Evolutionary conservation across 2,113 vertebrate genomes (phyloP).

Genomic region (Prunella himalayana): DNA sequence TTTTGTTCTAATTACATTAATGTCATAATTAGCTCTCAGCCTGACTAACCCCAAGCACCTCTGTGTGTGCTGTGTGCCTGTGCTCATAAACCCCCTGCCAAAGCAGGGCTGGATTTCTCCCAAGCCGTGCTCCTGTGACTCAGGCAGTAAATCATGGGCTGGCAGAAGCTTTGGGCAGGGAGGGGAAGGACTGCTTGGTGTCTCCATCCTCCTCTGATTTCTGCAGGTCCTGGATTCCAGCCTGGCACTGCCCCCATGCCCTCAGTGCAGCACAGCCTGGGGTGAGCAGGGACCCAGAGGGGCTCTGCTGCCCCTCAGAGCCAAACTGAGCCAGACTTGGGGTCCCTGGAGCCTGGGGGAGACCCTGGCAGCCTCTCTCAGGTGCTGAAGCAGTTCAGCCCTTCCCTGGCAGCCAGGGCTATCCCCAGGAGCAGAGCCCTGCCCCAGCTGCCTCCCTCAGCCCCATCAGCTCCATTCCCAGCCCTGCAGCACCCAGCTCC

Average conservation of each 20-base stretch:
- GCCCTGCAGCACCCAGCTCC: background rate
- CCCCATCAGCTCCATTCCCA: background rate
- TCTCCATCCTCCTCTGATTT: background rate
- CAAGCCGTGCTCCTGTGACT: background rate
- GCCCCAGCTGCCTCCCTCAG: background rate
- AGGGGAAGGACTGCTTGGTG: accelerated
- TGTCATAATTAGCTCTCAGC: background rate
- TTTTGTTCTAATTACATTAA: background rate
- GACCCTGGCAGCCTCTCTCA: too few relatives aligned
- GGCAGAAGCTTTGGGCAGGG: background rate
- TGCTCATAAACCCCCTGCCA: background rate
- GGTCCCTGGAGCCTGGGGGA: background rate
- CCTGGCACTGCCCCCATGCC: background rate
- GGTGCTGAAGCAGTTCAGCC: background rate
- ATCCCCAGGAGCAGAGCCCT: background rate
- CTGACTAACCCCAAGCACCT: background rate
- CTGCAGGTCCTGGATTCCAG: background rate
- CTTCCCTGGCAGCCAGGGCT: background rate
- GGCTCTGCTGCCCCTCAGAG: background rate
- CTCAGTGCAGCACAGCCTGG: background rate
- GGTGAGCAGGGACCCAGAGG: background rate
- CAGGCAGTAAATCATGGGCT: accelerated
- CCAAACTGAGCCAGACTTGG: accelerated
- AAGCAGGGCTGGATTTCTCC: background rate
- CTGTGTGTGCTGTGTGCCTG: background rate